Evolutionary conservation across 1,140 invertebrate genomes (phyloP).

Genomic region (Stegodyphus mimosarum): DNA sequence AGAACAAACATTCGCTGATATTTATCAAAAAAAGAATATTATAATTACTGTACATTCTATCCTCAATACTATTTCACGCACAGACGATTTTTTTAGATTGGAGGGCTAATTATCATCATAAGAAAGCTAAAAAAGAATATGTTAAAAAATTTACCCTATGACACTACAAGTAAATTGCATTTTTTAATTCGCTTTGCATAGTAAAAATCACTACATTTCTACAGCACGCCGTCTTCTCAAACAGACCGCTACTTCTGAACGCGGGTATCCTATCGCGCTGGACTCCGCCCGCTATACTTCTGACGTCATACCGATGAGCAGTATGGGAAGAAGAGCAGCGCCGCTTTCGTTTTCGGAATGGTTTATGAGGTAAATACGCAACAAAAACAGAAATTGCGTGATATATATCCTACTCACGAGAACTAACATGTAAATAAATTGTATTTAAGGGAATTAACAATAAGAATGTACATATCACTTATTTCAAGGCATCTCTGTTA

Average conservation of each 20-base stretch:
- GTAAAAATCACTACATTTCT: background rate
- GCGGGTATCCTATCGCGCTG: background rate
- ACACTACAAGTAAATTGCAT: background rate
- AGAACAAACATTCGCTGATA: no score
- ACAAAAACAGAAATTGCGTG: no score
- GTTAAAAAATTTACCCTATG: background rate
- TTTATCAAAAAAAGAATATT: no score
- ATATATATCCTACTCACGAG: no score
- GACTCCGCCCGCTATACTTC: background rate
- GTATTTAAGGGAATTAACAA: no score
- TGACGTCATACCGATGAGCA: conserved; percentile 5
- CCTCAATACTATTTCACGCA: background rate
- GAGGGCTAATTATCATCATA: background rate
- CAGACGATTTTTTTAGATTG: no score
- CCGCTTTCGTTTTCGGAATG: background rate
- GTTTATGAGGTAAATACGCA: no score
- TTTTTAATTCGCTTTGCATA: background rate
- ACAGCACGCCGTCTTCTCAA: background rate
- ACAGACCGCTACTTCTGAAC: conserved; percentile 21
- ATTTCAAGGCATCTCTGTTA: no score
- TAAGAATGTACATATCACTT: no score
- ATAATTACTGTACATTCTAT: background rate
- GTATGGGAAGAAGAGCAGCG: background rate
- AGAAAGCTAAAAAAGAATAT: background rate
- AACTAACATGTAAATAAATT: no score